A percentile compares a stretch with the other conserved stretches of the same genome.
Conservation (phyloP, 2,113 vertebrate genomes). For the Semicossyphus pulcher region DNA sequence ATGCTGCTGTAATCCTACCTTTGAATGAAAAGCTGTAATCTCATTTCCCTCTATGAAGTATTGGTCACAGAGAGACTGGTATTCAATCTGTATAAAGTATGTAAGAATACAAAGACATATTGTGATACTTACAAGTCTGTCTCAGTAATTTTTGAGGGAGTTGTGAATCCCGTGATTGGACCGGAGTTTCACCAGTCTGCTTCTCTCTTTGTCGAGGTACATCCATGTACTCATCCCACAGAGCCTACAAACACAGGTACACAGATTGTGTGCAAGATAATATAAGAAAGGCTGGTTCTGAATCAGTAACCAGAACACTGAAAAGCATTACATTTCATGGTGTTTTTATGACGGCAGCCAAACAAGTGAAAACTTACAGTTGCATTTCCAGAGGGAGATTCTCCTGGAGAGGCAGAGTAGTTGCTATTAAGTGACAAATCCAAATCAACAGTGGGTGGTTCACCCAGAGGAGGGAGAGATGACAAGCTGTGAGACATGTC, state of each 20-base stretch:
- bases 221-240: conserved; percentile 94
- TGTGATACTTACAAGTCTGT: conserved; percentile 87
- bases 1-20: neutral
- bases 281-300: too few relatives aligned
- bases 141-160: conserved; percentile 84
- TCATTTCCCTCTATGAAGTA: neutral
- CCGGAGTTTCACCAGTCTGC: conserved; percentile 75
- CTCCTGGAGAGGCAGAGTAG: conserved; percentile 90
- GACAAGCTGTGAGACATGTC: conserved; percentile 98
- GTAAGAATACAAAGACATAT: neutral
- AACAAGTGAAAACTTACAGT: conserved; percentile 79
- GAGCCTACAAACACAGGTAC: conserved; percentile 78
- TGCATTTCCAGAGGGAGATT: conserved; percentile 89
- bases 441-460: conserved; percentile 94
- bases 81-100: neutral
- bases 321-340: neutral
- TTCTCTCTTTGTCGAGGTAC: conserved; percentile 86
- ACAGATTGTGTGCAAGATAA: conserved; percentile 6
- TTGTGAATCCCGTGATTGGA: conserved; percentile 79
- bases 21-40: conserved; percentile 13
- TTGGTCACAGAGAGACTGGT: neutral
- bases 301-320: too few relatives aligned
- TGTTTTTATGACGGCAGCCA: neutral
- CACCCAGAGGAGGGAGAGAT: conserved; percentile 95
- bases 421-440: conserved; percentile 96